Evolutionary conservation across 1,140 invertebrate species (phyloP), one percentile per base, ranked within the genome.

Genomic region (Thalassaphorura encarpata): DNA sequence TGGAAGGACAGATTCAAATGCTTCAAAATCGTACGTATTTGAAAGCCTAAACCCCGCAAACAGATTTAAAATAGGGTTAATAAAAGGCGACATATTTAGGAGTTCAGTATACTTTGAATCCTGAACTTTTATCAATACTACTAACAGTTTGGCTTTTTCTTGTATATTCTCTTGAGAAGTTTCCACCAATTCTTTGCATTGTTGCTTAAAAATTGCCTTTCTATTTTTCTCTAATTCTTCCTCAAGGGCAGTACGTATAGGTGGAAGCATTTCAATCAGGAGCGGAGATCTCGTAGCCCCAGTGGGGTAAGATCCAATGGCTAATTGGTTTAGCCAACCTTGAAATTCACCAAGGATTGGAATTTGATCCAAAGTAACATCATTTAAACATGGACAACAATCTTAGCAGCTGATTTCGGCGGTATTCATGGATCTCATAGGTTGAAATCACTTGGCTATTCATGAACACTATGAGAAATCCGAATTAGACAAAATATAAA

Each of bases 301-400:
- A 42, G 41, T 29, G 40, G 56, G 45, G 8, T 61, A 24, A 15
- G 67, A 63, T 1, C 67, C 64, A 15, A 77, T 54, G 16, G 70
- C 71, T 26, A 78, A 54, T 57, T 76, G 73, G 61, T 75, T 76
- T 24, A 89, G 69, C 71, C 80, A 85, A 68, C 79, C 76, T 69
- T 85, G 82, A 4, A 89, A 69, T 41, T 87, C 83, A 8, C 78
- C 74, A 2, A 89, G 68, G 13, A 84, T 82, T 1, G 84, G 77
- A 52, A 89, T 70, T 72, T 89, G 85, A 67, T 88, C 85, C 31
- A 89, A 54, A 13, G 84, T 66, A 15, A 69, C 64, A 49, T 85
- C 83, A 5, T 79, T 74, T 23, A 87, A 72, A 75, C 33, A 11
- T n/a, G 68, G 73, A 70, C 69, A 82, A 75, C 23, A 83, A 68